Conservation (phyloP, 37 sponge, comb jelly and placozoan species). For the Sycon ciliatum region DNA sequence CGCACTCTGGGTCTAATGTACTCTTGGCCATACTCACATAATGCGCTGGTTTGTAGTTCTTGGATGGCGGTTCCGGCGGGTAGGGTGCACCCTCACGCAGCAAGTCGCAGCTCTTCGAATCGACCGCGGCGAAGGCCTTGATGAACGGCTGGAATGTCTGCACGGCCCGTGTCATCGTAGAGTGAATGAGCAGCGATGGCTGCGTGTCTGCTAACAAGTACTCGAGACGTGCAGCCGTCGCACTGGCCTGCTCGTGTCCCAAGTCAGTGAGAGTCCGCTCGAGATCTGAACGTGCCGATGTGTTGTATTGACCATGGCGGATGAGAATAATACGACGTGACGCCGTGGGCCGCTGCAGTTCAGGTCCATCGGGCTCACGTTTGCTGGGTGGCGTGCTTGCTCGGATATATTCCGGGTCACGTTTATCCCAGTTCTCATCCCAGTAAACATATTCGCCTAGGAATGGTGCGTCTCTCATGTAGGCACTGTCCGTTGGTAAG, state of each 20-base stretch:
- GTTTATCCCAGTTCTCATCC: conserved; percentile 75
- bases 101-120: conserved; percentile 57
- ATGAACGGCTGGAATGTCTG: conserved; percentile 58
- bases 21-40: conserved; percentile 34
- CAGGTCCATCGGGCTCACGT: conserved; percentile 9
- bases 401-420: conserved; percentile 26
- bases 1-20: neutral
- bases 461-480: too few species aligned
- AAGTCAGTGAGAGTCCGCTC: conserved; percentile 52
- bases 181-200: conserved; percentile 40
- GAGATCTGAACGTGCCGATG: conserved; percentile 27
- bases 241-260: conserved; percentile 65
- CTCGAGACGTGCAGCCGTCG: conserved; percentile 68
- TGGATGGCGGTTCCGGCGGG: conserved; percentile 62
- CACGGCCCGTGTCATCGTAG: conserved; percentile 67
- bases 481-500: too few species aligned
- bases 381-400: neutral
- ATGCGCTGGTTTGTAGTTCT: conserved; percentile 66
- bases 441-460: too few species aligned
- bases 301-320: conserved; percentile 76
- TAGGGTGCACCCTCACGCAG: conserved; percentile 80
- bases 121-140: conserved; percentile 46
- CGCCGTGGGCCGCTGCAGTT: conserved; percentile 27
- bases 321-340: conserved; percentile 61
- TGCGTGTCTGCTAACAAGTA: conserved; percentile 36